phyloP scores from a whole-genome alignment of 1,140 invertebrate species.

The Carcinoscorpius rotundicauda region DNA sequence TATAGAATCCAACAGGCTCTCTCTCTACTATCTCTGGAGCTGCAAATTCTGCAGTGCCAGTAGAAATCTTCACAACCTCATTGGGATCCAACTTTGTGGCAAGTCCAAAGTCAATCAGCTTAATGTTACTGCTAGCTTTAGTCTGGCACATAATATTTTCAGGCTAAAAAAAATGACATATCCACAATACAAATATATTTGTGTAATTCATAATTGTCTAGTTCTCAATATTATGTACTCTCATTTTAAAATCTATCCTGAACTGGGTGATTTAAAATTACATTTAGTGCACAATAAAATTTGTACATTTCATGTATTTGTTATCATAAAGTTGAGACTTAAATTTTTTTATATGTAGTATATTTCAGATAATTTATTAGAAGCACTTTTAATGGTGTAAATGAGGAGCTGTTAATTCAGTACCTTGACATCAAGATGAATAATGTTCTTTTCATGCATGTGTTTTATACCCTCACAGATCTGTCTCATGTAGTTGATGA shows the following conservation, averaged over 20 bases:
- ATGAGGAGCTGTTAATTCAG: too few species aligned
- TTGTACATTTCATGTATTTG: too few species aligned
- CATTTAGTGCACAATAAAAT: too few species aligned
- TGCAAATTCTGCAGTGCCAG: conserved; percentile 97
- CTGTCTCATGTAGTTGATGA: conserved; percentile 98
- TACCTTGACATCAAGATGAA: conserved; percentile 64
- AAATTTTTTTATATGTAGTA: too few species aligned
- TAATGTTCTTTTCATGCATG: conserved; percentile 99
- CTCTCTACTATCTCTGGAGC: conserved; percentile 97
- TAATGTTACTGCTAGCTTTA: conserved; percentile 79
- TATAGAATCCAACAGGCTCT: conserved; percentile 98
- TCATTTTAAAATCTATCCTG: too few species aligned
- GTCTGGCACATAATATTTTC: conserved; percentile 99
- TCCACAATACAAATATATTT: too few species aligned
- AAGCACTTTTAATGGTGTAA: too few species aligned
- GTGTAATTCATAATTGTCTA: too few species aligned
- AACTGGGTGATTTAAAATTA: too few species aligned
- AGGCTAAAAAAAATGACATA: conserved; percentile 38
- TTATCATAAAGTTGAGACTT: too few species aligned
- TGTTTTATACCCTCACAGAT: conserved; percentile 94
- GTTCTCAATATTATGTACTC: too few species aligned
- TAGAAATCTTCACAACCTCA: conserved; percentile 97
- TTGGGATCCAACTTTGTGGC: conserved; percentile 96
- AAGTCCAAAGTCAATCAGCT: conserved; percentile 97
- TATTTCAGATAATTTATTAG: too few species aligned